A percentile compares a stretch with the other conserved stretches of the same genome.
Evolutionary conservation across 2,113 vertebrate species (phyloP).

Genomic region (Triplophysa dalaica): DNA sequence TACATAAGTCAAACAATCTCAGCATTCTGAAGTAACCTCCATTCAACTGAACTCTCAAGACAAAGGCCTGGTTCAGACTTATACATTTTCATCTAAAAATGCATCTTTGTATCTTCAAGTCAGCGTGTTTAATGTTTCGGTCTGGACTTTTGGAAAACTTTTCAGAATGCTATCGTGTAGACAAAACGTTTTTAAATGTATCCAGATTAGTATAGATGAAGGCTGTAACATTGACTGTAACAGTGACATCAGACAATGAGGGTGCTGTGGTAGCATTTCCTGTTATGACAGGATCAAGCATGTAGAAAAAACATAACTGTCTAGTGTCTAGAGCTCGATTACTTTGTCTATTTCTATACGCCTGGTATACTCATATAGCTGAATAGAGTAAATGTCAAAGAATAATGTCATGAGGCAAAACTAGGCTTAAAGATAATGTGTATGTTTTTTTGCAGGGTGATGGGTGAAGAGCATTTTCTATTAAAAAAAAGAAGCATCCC

Average conservation of each 20-base stretch:
- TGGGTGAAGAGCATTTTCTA: not conserved
- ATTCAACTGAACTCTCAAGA: not conserved
- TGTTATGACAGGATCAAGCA: slow-evolving; percentile 14
- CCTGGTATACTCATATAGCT: not conserved
- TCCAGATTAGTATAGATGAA: not conserved
- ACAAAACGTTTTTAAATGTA: not conserved
- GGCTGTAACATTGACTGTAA: not conserved
- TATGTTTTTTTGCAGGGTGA: not conserved
- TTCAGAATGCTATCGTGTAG: no score
- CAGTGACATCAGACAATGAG: not conserved
- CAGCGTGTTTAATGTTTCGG: no score
- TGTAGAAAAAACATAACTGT: not conserved
- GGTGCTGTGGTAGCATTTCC: slow-evolving; percentile 31
- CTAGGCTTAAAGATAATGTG: no score
- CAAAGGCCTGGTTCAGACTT: no score
- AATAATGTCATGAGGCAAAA: not conserved
- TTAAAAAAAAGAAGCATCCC: not conserved
- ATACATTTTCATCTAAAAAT: no score
- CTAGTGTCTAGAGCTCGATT: not conserved
- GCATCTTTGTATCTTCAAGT: no score
- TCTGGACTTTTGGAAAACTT: no score
- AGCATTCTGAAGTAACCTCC: not conserved
- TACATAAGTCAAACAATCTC: not conserved
- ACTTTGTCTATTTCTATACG: not conserved
- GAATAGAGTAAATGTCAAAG: not conserved